phyloP scores from a whole-genome alignment of 2,888 invertebrate genomes.

The Meghimatium bilineatum region DNA sequence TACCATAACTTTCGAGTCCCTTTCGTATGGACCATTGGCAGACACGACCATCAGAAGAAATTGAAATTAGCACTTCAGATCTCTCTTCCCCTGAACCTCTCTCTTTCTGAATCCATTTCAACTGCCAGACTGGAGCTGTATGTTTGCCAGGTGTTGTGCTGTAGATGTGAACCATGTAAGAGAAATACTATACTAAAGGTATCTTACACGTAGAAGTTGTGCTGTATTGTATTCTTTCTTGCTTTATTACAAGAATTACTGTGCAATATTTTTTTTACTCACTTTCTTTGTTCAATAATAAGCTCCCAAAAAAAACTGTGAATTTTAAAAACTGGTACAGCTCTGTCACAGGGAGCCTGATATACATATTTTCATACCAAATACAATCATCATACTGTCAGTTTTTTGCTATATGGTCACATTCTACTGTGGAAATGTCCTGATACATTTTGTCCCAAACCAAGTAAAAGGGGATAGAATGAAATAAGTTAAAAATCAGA shows the following conservation, averaged over 20 bases:
- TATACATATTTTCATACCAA: no score
- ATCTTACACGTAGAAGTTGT: not conserved
- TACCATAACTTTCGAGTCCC: constrained; percentile 77
- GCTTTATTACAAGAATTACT: not conserved
- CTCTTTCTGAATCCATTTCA: constrained; percentile 77
- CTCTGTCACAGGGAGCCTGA: no score
- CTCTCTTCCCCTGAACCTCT: constrained; percentile 72
- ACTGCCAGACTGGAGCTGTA: constrained; percentile 76
- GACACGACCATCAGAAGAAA: constrained; percentile 77
- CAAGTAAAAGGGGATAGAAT: no score
- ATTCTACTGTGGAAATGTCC: no score
- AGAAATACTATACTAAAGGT: not conserved
- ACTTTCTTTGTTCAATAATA: no score
- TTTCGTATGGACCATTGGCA: constrained; percentile 77
- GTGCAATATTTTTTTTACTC: no score
- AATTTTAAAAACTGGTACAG: no score
- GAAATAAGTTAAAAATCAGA: no score
- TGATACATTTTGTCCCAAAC: no score
- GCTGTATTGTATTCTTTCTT: not conserved
- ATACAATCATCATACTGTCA: no score
- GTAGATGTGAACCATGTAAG: not conserved
- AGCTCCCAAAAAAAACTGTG: no score
- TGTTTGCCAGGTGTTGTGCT: constrained; percentile 66
- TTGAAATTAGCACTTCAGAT: constrained; percentile 74
- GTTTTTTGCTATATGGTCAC: no score